Evolutionary conservation across 37 sponge, comb jelly and placozoan genomes (phyloP), one percentile per base, ranked within the genome.

Genomic region (Mnemiopsis leidyi): DNA sequence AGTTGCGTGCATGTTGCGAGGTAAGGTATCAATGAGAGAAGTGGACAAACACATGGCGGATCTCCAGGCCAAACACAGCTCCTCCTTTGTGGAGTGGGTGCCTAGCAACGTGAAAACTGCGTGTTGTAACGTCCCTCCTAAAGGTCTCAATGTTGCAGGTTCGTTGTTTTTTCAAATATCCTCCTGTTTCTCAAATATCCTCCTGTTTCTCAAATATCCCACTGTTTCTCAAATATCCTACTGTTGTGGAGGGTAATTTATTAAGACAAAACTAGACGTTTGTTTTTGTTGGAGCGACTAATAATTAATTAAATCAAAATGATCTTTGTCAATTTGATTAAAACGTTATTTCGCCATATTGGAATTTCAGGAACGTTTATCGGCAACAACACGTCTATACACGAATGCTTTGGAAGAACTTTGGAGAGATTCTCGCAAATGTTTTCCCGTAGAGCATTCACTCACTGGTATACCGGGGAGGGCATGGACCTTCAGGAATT

Each of bases 1-100:
- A 71, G 75, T 71, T 71, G 75, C 75, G 75, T 71, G 75, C 20
- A 71, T 71, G 75, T 24, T 71, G 75, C 75, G 75, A 28, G 75
- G 75, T 5, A 71, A 71, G 20, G 23, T 71, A 2, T 71, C 75
- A 71, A 71, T 71, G 75, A 71, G 30, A 24, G 75, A 71, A 18
- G 75, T 71, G 3, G 75, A 71, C 75, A 28, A 71, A 28, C 25
- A 28, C 25, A 71, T 71, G 75, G 30, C 30, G 3, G 75, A 71
- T 23, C 25, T 71, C 3, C 75, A 71, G 30, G 20, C 75, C 23
- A 71, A 71, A 28, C 25, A 71, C 30, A 29, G 30, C 20, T 29
- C 30, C 30, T 71, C 75, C n/a, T 71, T 71, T 18, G 75, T 71
- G 25, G 75, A 71, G 23, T 71, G 75, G 75, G 30, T 71, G 25